A percentile compares a stretch with the other conserved stretches of the same genome.
phyloP scores from a whole-genome alignment of 2,797 vertebrate genomes.

The Arctocebus calabarensis region DNA sequence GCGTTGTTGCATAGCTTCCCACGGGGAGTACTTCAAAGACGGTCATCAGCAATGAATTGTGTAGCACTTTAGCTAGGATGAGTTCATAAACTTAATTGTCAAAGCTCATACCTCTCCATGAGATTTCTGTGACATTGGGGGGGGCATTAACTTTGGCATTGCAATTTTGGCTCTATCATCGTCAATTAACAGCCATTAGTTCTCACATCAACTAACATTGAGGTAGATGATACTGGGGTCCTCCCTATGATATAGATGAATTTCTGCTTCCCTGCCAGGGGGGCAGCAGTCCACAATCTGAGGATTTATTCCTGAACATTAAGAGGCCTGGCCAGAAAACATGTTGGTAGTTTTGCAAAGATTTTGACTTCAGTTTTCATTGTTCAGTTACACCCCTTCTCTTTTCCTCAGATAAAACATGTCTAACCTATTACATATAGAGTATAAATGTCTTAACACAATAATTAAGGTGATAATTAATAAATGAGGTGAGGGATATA shows the following conservation, averaged over 20 bases:
- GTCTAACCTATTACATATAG: too few relatives aligned
- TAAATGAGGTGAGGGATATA: too few relatives aligned
- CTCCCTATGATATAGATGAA: not conserved
- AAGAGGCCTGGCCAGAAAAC: not conserved
- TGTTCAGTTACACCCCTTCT: not conserved
- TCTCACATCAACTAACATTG: not conserved
- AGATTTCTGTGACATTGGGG: not conserved
- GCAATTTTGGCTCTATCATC: not conserved
- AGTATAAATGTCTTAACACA: too few relatives aligned
- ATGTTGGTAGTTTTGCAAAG: not conserved
- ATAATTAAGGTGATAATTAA: too few relatives aligned
- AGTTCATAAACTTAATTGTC: too few relatives aligned
- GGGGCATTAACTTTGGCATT: not conserved
- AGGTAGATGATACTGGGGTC: not conserved
- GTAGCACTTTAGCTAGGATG: too few relatives aligned
- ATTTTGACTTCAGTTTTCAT: conserved; percentile 8
- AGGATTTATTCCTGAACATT: not conserved
- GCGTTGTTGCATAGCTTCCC: too few relatives aligned
- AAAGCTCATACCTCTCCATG: not conserved
- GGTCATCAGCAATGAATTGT: too few relatives aligned
- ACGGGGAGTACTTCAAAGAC: too few relatives aligned
- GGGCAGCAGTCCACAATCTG: not conserved
- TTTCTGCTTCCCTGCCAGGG: not conserved
- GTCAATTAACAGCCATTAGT: not conserved
- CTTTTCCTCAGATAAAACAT: not conserved